Conservation (phyloP, 1,140 invertebrate species). For the Micrasema longulum region DNA sequence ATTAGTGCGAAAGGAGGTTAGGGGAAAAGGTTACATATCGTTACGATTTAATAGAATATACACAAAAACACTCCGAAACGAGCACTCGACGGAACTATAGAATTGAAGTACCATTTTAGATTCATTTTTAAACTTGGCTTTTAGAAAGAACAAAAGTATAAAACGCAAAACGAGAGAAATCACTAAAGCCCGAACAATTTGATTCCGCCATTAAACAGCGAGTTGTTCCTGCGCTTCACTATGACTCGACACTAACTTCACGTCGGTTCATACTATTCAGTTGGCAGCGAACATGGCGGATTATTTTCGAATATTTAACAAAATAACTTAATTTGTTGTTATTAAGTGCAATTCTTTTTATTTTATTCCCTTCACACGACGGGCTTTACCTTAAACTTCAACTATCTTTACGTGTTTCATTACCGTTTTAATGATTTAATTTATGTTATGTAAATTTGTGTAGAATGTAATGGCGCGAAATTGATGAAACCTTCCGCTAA, state of each 20-base stretch:
- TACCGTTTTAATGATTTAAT: no score
- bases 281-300: constrained; percentile 28
- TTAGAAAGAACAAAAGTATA: constrained; percentile 28
- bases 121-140: constrained; percentile 24
- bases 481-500: no score
- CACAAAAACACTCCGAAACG: constrained; percentile 37
- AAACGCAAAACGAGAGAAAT: constrained; percentile 55
- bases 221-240: constrained; percentile 60
- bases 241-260: constrained; percentile 42
- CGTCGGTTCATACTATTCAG: not conserved
- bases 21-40: constrained; percentile 73
- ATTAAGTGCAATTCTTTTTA: no score
- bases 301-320: no score
- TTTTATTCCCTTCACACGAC: no score
- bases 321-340: no score
- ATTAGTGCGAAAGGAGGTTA: constrained; percentile 78
- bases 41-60: constrained; percentile 66
- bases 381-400: no score
- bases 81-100: constrained; percentile 36
- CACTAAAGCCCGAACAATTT: constrained; percentile 68
- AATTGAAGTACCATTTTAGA: constrained; percentile 45
- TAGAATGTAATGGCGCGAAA: no score
- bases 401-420: no score
- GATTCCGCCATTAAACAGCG: constrained; percentile 66
- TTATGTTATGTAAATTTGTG: no score